Evolutionary conservation across 2,113 vertebrate genomes (phyloP), one percentile per base, ranked within the genome.

Genomic region (Carassius carassius): DNA sequence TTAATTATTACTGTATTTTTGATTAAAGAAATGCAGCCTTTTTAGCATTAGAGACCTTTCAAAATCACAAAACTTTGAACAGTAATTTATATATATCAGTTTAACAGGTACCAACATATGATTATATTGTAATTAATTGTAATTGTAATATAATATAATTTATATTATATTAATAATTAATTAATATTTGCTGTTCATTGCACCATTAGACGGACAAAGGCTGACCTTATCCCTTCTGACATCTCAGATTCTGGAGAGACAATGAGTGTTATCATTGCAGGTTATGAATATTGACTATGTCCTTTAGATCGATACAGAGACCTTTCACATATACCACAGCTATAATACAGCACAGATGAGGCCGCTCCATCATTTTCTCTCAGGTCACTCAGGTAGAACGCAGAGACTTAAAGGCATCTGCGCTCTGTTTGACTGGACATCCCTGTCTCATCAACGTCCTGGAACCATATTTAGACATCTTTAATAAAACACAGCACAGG

Each of bases 241-340:
- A 51, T 47, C 17, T 58, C 32, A 29, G 51, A 14, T 58, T 67
- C 69, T 44, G 37, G 65, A 81, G 44, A 73, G 47, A 76, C 60
- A 67, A 29, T 29, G 29, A 29, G 58, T 56, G 23, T 84, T 81
- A 81, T 81, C 65, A 81, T 80, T 51, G 77, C 41, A 13, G 41
- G 47, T 76, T 81, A 84, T 51, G 78, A 80, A 84, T 84, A 81
- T 84, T 49, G 70, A 87, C 69, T 69, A 58, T 76, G 37, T 80
- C 17, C 56, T 49, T 23, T 35, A 65, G 81, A 89, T 89, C 86
- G 82, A 89, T 87, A 87, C 67, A 62, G 67, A 87, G 69, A 86
- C 78, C 78, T 89, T 87, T 84, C 70, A 78, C 73, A 84, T 78
- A 78, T 19, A 35, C 78, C 44, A 44, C 23, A 56, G 87, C 51